Evolutionary conservation across 2,888 invertebrate species (phyloP).

Genomic region (Dioctria linearis): DNA sequence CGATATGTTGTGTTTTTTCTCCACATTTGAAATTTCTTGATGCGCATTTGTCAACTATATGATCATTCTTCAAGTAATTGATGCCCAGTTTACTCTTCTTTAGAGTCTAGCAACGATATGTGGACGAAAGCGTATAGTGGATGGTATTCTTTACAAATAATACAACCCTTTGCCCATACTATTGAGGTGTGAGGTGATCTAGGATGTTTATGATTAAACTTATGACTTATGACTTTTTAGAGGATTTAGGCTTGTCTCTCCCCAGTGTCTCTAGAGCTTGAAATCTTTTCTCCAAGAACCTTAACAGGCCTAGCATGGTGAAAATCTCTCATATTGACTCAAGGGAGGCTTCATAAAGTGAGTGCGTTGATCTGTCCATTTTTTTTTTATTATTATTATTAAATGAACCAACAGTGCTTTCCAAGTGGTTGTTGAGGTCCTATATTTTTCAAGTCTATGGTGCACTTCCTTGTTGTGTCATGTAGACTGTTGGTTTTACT

Average conservation of each 20-base stretch:
- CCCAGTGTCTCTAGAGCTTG: not conserved
- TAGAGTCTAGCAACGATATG: not conserved
- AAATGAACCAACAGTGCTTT: not conserved
- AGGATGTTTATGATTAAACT: no score
- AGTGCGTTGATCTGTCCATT: not conserved
- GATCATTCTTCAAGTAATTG: not conserved
- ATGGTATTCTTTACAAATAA: not conserved
- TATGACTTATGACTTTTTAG: no score
- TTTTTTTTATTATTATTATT: not conserved
- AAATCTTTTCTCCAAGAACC: not conserved
- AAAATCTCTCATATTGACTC: not conserved
- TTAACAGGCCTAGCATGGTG: not conserved
- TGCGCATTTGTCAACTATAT: not conserved
- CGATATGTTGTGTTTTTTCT: not conserved
- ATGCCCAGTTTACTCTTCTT: not conserved
- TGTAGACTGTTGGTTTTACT: no score
- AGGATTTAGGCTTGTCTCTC: not conserved
- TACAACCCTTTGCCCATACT: not conserved
- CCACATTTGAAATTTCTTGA: not conserved
- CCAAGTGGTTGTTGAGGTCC: not conserved
- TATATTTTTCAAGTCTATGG: not conserved
- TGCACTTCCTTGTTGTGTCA: not conserved
- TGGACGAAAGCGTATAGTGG: not conserved
- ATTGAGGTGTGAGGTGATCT: not conserved
- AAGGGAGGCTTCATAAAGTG: not conserved